phyloP scores from a whole-genome alignment of 2,888 invertebrate species.

The Augochlorella aurata region DNA sequence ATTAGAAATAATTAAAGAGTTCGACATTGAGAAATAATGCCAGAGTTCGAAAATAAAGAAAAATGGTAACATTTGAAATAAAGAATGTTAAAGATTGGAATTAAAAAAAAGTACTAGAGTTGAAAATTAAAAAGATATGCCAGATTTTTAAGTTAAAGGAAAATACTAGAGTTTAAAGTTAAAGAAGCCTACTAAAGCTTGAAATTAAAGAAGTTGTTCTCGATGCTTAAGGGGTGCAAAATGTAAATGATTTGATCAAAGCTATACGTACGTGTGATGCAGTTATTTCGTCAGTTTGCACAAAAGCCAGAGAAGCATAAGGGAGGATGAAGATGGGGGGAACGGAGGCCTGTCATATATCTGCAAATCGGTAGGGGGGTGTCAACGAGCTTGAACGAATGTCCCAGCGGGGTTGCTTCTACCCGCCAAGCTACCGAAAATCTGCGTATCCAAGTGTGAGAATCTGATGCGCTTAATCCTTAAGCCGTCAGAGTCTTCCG shows the following conservation, averaged over 20 bases:
- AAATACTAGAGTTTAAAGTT: no score
- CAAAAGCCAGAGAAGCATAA: neutral
- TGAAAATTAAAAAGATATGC: no score
- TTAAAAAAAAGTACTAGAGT: no score
- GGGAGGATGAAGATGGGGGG: slow-evolving; percentile 28
- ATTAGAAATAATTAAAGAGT: neutral
- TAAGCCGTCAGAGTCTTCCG: slow-evolving; percentile 26
- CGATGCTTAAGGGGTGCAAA: neutral
- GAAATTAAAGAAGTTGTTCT: no score
- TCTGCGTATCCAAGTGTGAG: slow-evolving; percentile 69
- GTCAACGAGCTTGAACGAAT: slow-evolving; percentile 76
- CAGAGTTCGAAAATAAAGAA: no score
- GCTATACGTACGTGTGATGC: neutral
- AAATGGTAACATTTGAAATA: no score
- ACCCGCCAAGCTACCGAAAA: slow-evolving; percentile 60
- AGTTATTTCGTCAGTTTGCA: neutral
- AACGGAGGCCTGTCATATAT: slow-evolving; percentile 70
- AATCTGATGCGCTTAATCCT: slow-evolving; percentile 60
- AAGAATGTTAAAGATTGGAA: no score
- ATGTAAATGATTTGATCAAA: no score
- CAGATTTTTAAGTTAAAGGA: no score
- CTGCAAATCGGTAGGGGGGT: slow-evolving; percentile 73
- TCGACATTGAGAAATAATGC: no score
- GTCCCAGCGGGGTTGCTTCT: slow-evolving; percentile 75
- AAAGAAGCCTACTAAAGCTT: no score